phyloP scores from a whole-genome alignment of 2,113 vertebrate genomes.

The Catharus bicknelli region DNA sequence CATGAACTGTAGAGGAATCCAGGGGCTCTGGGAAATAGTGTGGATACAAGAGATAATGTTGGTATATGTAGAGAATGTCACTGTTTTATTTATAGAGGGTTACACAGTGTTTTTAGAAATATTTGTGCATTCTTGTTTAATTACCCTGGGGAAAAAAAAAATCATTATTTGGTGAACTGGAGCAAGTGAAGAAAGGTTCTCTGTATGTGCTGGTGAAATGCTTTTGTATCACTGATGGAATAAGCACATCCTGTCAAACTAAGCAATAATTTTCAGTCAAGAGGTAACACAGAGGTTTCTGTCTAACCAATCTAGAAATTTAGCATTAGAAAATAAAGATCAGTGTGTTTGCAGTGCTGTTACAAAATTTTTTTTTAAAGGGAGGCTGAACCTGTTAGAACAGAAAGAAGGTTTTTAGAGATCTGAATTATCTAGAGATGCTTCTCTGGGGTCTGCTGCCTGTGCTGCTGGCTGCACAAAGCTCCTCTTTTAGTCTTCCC shows the following conservation, averaged over 20 bases:
- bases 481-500: neutral
- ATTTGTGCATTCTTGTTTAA: constrained; percentile 21
- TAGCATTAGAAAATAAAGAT: neutral
- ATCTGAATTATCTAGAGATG: neutral
- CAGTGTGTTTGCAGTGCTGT: neutral
- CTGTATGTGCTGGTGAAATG: neutral
- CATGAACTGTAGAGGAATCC: constrained; percentile 49
- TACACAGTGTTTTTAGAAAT: neutral
- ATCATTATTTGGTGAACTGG: neutral
- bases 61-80: neutral
- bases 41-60: neutral
- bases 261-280: neutral
- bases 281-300: neutral
- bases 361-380: neutral
- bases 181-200: neutral
- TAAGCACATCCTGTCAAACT: neutral
- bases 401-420: neutral
- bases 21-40: constrained; percentile 31
- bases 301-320: neutral
- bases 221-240: neutral
- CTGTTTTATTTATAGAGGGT: constrained; percentile 12
- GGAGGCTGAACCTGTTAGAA: neutral
- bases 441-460: neutral
- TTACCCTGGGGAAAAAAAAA: neutral
- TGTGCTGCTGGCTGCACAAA: neutral